A percentile compares a stretch with the other conserved stretches of the same genome.
phyloP scores from a whole-genome alignment of 2,113 vertebrate species.

The Coptodon bakossiorum region DNA sequence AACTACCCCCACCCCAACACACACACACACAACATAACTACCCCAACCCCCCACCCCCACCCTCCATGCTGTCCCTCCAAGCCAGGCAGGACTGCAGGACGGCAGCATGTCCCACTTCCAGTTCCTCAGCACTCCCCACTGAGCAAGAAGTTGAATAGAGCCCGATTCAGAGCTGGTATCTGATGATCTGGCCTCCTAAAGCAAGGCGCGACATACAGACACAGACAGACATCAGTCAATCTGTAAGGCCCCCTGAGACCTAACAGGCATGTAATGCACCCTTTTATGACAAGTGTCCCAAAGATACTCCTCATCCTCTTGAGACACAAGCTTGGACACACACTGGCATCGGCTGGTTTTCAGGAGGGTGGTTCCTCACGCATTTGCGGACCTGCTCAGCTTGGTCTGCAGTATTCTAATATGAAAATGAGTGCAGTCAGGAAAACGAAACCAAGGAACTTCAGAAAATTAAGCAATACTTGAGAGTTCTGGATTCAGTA shows the following conservation, averaged over 20 bases:
- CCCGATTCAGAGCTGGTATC: conserved; percentile 33
- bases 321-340: not conserved
- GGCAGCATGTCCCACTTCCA: conserved; percentile 24
- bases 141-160: conserved; percentile 34
- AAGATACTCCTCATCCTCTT: not conserved
- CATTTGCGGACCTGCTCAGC: not conserved
- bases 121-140: conserved; percentile 8
- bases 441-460: not conserved
- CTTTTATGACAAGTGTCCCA: not conserved
- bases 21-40: not conserved
- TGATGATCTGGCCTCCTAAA: conserved; percentile 13
- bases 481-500: not conserved
- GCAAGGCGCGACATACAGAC: not conserved
- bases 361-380: not conserved
- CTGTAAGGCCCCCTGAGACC: not conserved
- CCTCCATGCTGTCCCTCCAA: conserved; percentile 3
- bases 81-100: conserved; percentile 14
- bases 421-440: not conserved
- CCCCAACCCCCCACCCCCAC: not conserved
- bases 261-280: not conserved
- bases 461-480: not conserved
- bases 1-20: conserved; percentile 16
- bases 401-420: not conserved
- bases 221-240: not conserved
- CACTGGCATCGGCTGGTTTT: not conserved